Evolutionary conservation across 2,888 invertebrate genomes (phyloP).

Genomic region (Oithona nana): DNA sequence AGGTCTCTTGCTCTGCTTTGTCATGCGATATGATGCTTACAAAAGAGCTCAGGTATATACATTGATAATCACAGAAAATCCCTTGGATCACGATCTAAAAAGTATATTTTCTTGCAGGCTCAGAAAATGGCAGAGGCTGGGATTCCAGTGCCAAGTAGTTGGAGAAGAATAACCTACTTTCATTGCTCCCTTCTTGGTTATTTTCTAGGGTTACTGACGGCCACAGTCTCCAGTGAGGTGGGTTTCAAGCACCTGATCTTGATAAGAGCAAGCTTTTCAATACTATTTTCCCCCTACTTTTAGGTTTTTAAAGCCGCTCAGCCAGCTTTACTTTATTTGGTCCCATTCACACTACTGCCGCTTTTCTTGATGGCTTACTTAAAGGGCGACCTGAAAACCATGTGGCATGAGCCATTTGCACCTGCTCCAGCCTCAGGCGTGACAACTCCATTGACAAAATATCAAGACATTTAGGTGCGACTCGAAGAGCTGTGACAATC

Average conservation of each 20-base stretch:
- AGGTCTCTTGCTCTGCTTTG: constrained; percentile 81
- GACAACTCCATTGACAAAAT: background rate
- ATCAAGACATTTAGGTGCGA: background rate
- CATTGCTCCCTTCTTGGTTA: constrained; percentile 95
- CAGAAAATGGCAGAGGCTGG: constrained; percentile 2
- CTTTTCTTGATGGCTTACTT: constrained; percentile 93
- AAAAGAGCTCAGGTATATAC: constrained; percentile 70
- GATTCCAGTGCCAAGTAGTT: constrained; percentile 5
- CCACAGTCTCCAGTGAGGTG: constrained; percentile 79
- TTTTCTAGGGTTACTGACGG: constrained; percentile 85
- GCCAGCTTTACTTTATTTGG: constrained; percentile 86
- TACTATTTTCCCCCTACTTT: too few relatives aligned
- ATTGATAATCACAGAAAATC: too few relatives aligned
- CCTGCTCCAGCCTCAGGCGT: constrained; percentile 36
- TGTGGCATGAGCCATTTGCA: constrained; percentile 96
- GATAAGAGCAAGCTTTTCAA: too few relatives aligned
- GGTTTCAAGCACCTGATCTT: too few relatives aligned
- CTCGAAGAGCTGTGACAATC: background rate
- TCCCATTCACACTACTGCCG: constrained; percentile 89
- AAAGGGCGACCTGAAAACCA: constrained; percentile 87
- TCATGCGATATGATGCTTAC: constrained; percentile 88
- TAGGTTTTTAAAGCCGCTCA: constrained; percentile 87
- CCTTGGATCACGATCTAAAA: constrained; percentile 21
- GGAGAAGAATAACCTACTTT: constrained; percentile 51
- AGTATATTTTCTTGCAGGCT: constrained; percentile 21